Evolutionary conservation across 2,888 invertebrate species (phyloP), one percentile per base, ranked within the genome.

Genomic region (Mimachlamys varia): DNA sequence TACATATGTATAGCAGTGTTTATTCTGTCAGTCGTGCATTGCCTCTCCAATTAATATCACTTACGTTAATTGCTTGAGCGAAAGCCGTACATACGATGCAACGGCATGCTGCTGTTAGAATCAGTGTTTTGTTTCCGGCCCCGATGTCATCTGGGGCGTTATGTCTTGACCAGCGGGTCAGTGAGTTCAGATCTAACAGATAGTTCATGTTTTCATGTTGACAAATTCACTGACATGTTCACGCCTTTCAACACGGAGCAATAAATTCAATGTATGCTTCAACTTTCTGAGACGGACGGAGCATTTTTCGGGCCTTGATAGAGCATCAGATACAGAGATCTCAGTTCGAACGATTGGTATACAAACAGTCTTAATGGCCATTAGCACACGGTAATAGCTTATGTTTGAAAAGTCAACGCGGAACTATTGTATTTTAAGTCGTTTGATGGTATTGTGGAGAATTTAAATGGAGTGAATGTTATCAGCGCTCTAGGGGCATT

Each of bases 401-500:
- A 76, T 76, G 33, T 27, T 76, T 13, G 76, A 76, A 76, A 76
- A 76, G 76, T 76, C 76, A 27, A 17, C 76, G 76, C 27, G 12
- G 33, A 33, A 33, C 76, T 33, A 76, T 76, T 76, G 76, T 76
- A 33, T 76, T 33, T 76, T 76, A 76, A 76, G 27, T 76, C 76
- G 76, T 76, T 76, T 76, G 76, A 76, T 76, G 76, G 76, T 7
- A 76, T 76, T 76, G 76, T 76, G 2, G 76, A 27, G 76, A 76
- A 76, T 76, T 76, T 76, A 76, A 76, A 76, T 76, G 76, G 27
- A 76, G 76, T 33, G 33, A 76, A 76, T 76, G 76, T 76, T 76
- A 76, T 76, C 76, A 22, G 7, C 12, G 33, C 33, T 33, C 2
- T 76, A 76, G 33, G 76, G 76, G 33, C 76, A 76, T 76, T 76